Base-by-base conservation (phyloP, 2,888 invertebrate genomes). In the Caenorhabditis panamensis region DNA sequence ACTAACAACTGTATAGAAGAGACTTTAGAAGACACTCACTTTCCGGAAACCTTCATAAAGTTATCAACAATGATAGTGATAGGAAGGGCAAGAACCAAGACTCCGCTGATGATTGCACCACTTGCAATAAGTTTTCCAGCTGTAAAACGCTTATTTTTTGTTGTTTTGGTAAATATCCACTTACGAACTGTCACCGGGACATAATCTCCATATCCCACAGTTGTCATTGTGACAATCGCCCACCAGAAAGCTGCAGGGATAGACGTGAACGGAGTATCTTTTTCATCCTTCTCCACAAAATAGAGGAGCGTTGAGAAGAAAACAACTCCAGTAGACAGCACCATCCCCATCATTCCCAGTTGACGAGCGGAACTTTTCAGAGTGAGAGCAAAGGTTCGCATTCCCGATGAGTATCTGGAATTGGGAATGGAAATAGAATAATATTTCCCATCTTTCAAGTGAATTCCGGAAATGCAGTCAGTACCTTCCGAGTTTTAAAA, bases 31-130 rank as follows among this genome's bases (percentile, higher is more conserved):
- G 13, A 16, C 28, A 8, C 87, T 84, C 56, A 86, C 87, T 86
- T 87, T 84, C 87, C 87, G 62, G 88, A 87, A 13, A 89, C 89
- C 80, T 88, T 89, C 88, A 90, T 88, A 67, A 89, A 89, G 69
- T 90, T 89, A 73, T 89, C 89, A 53, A 89, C 89, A 69, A 89
- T 89, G 72, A 90, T 89, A 20, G 89, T 89, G 86, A 89, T 89
- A 67, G 86, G 89, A 36, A 89, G 85, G 13, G 89, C 89, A 31
- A 89, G 84, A 1, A 90, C 89, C 24, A 89, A 76, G 1, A 89
- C 89, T 16, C 89, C 89, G 24, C 85, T 85, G 56, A 88, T 84
- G 51, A 89, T 89, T 20, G 89, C 89, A n/a, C 89, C 89, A 64
- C 86, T 87, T 18, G 89, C 89, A 68, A 90, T 89, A 26, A 88